Percentiles rank a stretch among this genome's conserved stretches.
Conservation (phyloP, 1,140 invertebrate genomes). For the Zaprionus taronus region DNA sequence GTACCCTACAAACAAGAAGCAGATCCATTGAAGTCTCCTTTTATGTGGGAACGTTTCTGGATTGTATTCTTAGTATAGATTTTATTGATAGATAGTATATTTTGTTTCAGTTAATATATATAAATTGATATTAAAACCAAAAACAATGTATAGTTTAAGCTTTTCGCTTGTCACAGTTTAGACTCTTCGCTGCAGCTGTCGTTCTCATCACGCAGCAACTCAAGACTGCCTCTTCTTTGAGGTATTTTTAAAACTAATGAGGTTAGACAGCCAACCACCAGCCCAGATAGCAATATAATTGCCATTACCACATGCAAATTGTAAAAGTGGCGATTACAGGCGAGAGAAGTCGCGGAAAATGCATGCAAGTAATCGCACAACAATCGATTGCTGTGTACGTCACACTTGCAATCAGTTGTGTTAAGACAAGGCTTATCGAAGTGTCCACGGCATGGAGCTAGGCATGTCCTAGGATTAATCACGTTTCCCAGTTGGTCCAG, state of each 20-base stretch:
- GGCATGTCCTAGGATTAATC: not conserved
- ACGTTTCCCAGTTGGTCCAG: not conserved
- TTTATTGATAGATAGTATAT: constrained; percentile 35
- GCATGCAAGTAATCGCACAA: not conserved
- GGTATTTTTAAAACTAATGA: not conserved
- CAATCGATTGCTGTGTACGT: not conserved
- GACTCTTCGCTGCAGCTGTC: not conserved
- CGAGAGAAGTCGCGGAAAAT: not conserved
- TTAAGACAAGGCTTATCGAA: not conserved
- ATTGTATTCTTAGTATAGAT: constrained; percentile 17
- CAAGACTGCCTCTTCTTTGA: not conserved
- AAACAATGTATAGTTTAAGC: constrained; percentile 35
- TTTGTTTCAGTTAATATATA: constrained; percentile 70
- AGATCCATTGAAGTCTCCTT: not conserved
- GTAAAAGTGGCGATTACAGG: not conserved
- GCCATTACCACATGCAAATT: not conserved
- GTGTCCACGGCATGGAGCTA: not conserved
- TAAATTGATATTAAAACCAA: constrained; percentile 70
- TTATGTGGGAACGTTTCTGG: constrained; percentile 4
- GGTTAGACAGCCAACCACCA: not conserved
- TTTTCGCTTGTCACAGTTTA: not conserved
- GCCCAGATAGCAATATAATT: not conserved
- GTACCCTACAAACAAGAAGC: not conserved
- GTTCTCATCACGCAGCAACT: not conserved
- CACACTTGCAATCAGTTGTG: constrained; percentile 1